These are phyloP conservation scores for Gobius niger DNA, from an alignment of 2,113 vertebrate genomes.

Conservation along the genomic window DNA sequence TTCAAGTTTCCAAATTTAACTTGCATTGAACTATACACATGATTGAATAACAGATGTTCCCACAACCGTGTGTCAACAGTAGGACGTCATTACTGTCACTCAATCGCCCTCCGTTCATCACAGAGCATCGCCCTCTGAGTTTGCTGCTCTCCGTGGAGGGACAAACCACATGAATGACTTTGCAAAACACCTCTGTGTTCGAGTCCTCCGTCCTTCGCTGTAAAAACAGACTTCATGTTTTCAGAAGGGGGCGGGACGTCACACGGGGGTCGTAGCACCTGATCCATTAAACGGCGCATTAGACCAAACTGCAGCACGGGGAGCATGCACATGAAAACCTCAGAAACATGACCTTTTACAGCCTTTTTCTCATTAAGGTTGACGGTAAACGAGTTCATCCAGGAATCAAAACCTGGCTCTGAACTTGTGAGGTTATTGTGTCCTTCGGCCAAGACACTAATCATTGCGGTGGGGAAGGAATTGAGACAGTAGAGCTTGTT, in stretches of 20 bases:
- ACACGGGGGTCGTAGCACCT: constrained; percentile 5
- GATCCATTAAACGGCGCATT: neutral
- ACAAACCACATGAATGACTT: constrained; percentile 1
- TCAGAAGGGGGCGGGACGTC: constrained; percentile 31
- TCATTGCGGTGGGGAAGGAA: no score
- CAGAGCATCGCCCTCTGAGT: neutral
- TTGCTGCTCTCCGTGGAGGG: constrained; percentile 5
- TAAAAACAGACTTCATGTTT: constrained; percentile 31
- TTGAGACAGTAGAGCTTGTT: no score
- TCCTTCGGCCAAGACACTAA: no score
- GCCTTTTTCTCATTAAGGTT: neutral
- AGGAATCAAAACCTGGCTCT: no score
- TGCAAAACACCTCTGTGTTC: constrained; percentile 7
- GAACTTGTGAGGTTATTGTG: no score
- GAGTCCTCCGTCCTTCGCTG: constrained; percentile 2
- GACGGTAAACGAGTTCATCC: no score
- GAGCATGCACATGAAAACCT: constrained; percentile 3
- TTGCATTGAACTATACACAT: no score
- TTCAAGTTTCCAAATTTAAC: no score
- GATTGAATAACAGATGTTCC: no score
- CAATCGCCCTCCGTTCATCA: neutral
- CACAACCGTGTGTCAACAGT: no score
- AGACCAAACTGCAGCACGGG: constrained; percentile 5
- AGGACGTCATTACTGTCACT: neutral
- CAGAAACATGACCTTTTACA: neutral